Conservation (phyloP, 1,140 invertebrate genomes). For the Hyles vespertilio region DNA sequence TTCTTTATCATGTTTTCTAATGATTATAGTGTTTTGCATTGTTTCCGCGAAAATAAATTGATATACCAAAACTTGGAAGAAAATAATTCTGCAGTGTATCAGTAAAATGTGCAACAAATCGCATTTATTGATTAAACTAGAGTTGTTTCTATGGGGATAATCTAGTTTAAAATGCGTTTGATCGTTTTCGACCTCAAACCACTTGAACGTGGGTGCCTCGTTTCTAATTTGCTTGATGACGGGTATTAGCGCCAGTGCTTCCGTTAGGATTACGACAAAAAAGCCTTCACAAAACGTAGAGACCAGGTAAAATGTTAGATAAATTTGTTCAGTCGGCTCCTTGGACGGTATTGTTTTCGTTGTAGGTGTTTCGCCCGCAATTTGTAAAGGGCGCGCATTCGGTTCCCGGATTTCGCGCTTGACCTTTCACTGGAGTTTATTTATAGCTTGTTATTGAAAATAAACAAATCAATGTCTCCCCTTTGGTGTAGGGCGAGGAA, state of each 20-base stretch:
- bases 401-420: slow-evolving; percentile 50
- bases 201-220: slow-evolving; percentile 14
- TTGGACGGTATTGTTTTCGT: slow-evolving; percentile 1
- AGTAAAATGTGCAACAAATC: slow-evolving; percentile 38
- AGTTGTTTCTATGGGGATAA: slow-evolving; percentile 60
- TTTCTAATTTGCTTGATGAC: slow-evolving; percentile 16
- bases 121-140: slow-evolving; percentile 62
- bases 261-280: slow-evolving; percentile 62
- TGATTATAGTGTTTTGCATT: too few species aligned
- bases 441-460: slow-evolving; percentile 58
- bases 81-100: slow-evolving; percentile 18
- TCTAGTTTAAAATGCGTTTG: slow-evolving; percentile 22
- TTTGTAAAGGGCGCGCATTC: slow-evolving; percentile 49
- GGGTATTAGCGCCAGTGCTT: slow-evolving; percentile 13
- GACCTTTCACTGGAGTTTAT: slow-evolving; percentile 63
- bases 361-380: slow-evolving; percentile 11
- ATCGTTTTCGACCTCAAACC: slow-evolving; percentile 17
- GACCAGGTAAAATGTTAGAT: slow-evolving; percentile 31
- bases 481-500: slow-evolving; percentile 37
- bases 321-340: not conserved
- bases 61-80: too few species aligned
- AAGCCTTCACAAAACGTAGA: slow-evolving; percentile 27
- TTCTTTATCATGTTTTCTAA: too few species aligned
- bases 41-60: too few species aligned
- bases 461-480: slow-evolving; percentile 54